Evolutionary conservation across 2,113 vertebrate genomes (phyloP).

Genomic region (Grammomys surdaster): DNA sequence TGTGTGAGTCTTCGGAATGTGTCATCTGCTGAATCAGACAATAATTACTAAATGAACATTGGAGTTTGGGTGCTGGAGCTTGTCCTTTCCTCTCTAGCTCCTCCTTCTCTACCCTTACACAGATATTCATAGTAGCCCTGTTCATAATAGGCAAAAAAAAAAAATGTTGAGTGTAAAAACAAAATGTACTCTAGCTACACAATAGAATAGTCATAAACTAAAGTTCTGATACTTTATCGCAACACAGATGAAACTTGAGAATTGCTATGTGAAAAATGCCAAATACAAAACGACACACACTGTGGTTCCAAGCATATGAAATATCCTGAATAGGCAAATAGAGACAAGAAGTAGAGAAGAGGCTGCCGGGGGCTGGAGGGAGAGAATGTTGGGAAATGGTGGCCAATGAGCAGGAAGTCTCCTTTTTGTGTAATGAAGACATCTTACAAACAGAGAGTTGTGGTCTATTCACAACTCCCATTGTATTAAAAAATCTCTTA

Average conservation of each 20-base stretch:
- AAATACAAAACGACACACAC: background rate
- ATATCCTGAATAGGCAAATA: background rate
- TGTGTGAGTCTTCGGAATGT: background rate
- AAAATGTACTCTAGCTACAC: background rate
- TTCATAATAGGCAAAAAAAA: background rate
- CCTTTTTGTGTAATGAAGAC: background rate
- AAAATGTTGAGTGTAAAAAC: background rate
- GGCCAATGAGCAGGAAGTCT: background rate
- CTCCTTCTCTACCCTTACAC: too few species aligned
- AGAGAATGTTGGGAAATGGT: background rate
- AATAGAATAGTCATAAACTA: background rate
- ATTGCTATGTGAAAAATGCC: background rate
- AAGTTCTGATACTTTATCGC: background rate
- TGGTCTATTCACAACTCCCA: background rate
- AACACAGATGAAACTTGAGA: conserved; percentile 10
- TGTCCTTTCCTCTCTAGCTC: background rate
- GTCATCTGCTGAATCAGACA: background rate
- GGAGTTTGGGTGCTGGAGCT: background rate
- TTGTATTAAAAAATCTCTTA: background rate
- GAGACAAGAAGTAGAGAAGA: background rate
- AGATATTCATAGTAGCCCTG: background rate
- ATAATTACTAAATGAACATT: background rate
- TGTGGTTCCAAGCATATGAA: background rate
- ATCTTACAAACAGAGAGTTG: background rate
- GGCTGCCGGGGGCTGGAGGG: background rate